Evolutionary conservation across 2,888 invertebrate genomes (phyloP).

Genomic region (Pharmacophagus antenor): DNA sequence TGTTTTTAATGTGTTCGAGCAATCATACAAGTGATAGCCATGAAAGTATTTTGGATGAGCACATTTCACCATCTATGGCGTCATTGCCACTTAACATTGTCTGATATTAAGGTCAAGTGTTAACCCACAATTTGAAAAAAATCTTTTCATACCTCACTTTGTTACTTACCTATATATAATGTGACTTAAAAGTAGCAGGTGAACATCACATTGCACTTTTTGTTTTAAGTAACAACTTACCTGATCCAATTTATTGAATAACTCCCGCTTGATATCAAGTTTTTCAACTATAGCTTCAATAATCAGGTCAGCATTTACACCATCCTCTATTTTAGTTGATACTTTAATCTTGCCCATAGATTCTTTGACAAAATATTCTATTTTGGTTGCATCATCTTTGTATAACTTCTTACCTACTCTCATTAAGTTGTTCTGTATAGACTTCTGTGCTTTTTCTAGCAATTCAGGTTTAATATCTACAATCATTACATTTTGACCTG

Average conservation of each 20-base stretch:
- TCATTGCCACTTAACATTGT: no score
- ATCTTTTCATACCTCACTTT: no score
- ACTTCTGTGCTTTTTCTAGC: conserved; percentile 85
- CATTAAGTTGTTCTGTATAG: conserved; percentile 85
- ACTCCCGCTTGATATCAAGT: conserved; percentile 87
- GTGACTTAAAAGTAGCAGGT: no score
- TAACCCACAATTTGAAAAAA: no score
- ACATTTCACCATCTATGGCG: no score
- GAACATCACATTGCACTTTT: background rate
- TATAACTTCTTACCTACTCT: conserved; percentile 90
- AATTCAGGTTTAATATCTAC: conserved; percentile 88
- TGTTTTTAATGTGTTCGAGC: no score
- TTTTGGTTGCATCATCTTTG: conserved; percentile 84
- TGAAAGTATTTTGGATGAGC: no score
- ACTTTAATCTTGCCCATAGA: conserved; percentile 78
- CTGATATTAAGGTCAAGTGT: no score
- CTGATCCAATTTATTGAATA: conserved; percentile 87
- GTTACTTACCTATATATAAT: no score
- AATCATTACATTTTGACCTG: conserved; percentile 89
- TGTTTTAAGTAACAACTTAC: conserved; percentile 48
- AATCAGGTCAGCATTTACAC: conserved; percentile 87
- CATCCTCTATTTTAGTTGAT: conserved; percentile 81
- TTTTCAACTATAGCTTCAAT: conserved; percentile 95
- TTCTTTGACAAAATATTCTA: conserved; percentile 84
- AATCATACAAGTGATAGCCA: no score